Conservation (phyloP, 2,797 vertebrate species). For the Acrossocheilus wenchowensis region DNA sequence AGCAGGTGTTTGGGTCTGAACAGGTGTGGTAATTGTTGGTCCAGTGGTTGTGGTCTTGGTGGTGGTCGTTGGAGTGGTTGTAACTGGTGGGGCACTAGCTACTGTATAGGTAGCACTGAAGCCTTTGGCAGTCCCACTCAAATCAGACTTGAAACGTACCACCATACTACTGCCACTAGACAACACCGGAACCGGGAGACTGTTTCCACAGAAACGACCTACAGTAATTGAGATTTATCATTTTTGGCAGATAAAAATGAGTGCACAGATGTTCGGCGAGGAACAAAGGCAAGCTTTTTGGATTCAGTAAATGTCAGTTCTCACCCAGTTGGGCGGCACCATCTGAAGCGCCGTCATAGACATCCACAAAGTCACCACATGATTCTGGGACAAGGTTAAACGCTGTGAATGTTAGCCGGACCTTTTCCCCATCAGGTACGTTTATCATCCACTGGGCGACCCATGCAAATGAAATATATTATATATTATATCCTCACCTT, state of each 20-base stretch:
- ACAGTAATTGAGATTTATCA: slow-evolving; percentile 43
- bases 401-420: slow-evolving; percentile 75
- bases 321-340: slow-evolving; percentile 69
- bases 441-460: slow-evolving; percentile 77
- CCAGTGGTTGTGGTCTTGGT: slow-evolving; percentile 34
- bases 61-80: slow-evolving; percentile 38
- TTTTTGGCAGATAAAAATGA: slow-evolving; percentile 20
- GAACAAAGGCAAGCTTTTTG: slow-evolving; percentile 26
- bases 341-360: slow-evolving; percentile 71
- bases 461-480: slow-evolving; percentile 28
- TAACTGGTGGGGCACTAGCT: slow-evolving; percentile 65
- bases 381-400: slow-evolving; percentile 78
- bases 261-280: slow-evolving; percentile 14
- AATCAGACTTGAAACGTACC: slow-evolving; percentile 77
- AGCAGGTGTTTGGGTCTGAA: slow-evolving; percentile 3
- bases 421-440: slow-evolving; percentile 70
- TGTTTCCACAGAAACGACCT: slow-evolving; percentile 78
- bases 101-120: slow-evolving; percentile 75
- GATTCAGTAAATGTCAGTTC: slow-evolving; percentile 28
- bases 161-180: slow-evolving; percentile 73
- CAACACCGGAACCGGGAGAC: slow-evolving; percentile 67
- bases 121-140: slow-evolving; percentile 68
- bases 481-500: not conserved
- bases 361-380: slow-evolving; percentile 78
- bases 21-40: slow-evolving; percentile 30